phyloP scores from a whole-genome alignment of 2,888 invertebrate species.

The Meteorus colon region DNA sequence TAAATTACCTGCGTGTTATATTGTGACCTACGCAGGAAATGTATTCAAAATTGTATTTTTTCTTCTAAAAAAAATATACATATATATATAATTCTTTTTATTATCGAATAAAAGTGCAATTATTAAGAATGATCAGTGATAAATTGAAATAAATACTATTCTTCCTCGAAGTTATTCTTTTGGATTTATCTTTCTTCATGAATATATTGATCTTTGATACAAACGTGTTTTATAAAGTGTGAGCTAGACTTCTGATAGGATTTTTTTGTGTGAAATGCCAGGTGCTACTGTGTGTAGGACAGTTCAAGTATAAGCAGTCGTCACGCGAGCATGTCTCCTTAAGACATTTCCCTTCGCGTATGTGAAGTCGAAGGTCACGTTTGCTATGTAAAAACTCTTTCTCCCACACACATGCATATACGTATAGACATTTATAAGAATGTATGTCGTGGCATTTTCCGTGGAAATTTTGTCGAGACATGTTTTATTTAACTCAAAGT shows the following conservation, averaged over 20 bases:
- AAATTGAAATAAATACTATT: too few relatives aligned
- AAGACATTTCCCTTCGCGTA: constrained; percentile 36
- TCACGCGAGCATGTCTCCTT: constrained; percentile 36
- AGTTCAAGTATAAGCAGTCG: constrained; percentile 39
- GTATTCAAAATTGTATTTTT: neutral
- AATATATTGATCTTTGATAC: constrained; percentile 1
- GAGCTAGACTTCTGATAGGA: neutral
- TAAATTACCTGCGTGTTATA: constrained; percentile 25
- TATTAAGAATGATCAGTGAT: too few relatives aligned
- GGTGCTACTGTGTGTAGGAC: constrained; percentile 47
- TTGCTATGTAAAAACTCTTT: constrained; percentile 38
- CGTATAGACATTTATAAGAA: neutral
- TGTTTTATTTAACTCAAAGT: neutral
- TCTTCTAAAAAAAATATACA: neutral
- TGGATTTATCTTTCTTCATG: neutral
- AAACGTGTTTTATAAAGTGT: neutral
- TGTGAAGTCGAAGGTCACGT: constrained; percentile 40
- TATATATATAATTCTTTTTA: too few relatives aligned
- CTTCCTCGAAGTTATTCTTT: neutral
- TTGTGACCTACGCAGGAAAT: constrained; percentile 36
- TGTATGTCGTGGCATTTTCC: constrained; percentile 38
- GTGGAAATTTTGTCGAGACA: constrained; percentile 11
- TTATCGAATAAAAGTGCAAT: too few relatives aligned
- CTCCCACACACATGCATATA: neutral
- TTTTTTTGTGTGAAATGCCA: constrained; percentile 52